These are phyloP conservation scores for Tupaia chinensis DNA, from an alignment of 2,113 vertebrate genomes.

Conservation along the genomic window DNA sequence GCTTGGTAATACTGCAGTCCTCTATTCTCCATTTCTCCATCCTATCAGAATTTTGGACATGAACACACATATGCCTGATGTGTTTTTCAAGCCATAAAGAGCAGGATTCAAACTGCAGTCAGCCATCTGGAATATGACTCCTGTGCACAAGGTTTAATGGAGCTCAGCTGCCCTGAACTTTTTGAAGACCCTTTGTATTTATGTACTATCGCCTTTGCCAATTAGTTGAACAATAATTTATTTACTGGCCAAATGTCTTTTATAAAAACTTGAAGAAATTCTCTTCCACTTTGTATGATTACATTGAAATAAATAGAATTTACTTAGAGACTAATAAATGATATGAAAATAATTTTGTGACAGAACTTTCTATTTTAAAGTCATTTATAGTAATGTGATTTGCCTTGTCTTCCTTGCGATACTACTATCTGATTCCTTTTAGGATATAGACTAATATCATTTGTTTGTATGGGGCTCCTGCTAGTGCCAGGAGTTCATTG, in stretches of 20 bases:
- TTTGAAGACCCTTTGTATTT: not conserved
- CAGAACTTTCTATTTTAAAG: not conserved
- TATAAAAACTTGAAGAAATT: conserved; percentile 7
- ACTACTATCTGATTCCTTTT: conserved; percentile 12
- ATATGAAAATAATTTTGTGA: conserved; percentile 3
- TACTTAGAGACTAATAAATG: not conserved
- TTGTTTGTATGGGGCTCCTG: not conserved
- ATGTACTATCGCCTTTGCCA: conserved; percentile 4
- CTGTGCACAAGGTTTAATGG: too few species aligned
- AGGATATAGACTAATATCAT: not conserved
- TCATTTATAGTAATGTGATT: not conserved
- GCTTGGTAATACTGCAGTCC: too few species aligned
- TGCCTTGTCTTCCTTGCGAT: not conserved
- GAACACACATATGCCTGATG: too few species aligned
- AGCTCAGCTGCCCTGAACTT: too few species aligned
- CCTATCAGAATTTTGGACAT: too few species aligned
- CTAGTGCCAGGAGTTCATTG: not conserved
- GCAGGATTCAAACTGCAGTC: too few species aligned
- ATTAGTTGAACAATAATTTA: conserved; percentile 3
- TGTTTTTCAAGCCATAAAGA: too few species aligned
- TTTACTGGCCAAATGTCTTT: not conserved
- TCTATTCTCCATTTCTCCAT: too few species aligned
- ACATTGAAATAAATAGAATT: conserved; percentile 52
- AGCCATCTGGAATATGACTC: too few species aligned
- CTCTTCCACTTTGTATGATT: not conserved